Conservation (phyloP, 2,113 vertebrate genomes). For the Ceyx melanurus region DNA sequence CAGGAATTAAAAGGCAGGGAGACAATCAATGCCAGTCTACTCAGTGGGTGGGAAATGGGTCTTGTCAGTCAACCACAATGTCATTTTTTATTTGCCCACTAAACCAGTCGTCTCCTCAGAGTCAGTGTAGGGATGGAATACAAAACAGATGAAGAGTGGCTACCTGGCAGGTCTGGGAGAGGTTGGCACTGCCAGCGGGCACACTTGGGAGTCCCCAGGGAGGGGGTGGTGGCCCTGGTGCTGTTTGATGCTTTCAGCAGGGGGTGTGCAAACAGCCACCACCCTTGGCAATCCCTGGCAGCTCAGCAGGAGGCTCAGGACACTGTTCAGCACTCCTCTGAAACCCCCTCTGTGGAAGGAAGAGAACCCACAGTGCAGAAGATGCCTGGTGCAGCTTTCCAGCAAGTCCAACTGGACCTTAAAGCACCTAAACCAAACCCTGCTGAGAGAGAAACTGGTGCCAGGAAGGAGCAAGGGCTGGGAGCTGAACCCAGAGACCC, state of each 20-base stretch:
- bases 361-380: not conserved
- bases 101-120: constrained; percentile 4
- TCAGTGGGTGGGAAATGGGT: not conserved
- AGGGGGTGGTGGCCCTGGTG: not conserved
- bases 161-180: not conserved
- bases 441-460: not conserved
- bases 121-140: not conserved
- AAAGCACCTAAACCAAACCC: not conserved
- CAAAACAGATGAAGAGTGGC: not conserved
- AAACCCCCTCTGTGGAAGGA: not conserved
- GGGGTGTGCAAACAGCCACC: not conserved
- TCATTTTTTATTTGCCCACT: not conserved
- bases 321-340: not conserved
- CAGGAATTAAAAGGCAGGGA: constrained; percentile 4
- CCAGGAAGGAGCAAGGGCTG: not conserved
- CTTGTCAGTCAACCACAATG: constrained; percentile 7
- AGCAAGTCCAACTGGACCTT: not conserved
- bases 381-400: not conserved
- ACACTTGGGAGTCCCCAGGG: not conserved
- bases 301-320: not conserved
- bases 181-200: not conserved
- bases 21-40: not conserved
- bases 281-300: not conserved
- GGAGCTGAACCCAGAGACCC: not conserved
- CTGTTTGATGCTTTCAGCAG: not conserved